phyloP scores from a whole-genome alignment of 2,113 vertebrate genomes.

The Cynocephalus volans region DNA sequence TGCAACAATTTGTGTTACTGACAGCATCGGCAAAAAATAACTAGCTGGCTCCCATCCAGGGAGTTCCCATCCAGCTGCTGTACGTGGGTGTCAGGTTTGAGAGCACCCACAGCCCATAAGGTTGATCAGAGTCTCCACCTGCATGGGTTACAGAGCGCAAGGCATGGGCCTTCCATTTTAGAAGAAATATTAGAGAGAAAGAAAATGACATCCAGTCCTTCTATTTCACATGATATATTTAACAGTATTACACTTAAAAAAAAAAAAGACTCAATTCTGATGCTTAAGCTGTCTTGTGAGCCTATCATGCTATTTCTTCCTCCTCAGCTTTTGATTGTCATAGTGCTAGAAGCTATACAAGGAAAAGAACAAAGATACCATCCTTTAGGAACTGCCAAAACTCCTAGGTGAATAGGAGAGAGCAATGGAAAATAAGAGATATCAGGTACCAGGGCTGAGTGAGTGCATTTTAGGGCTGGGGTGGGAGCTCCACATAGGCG shows the following conservation, averaged over 20 bases:
- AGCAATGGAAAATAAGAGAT: background rate
- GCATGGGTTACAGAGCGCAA: background rate
- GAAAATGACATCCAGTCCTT: background rate
- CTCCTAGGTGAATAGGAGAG: background rate
- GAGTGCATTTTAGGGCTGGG: background rate
- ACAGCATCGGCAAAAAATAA: background rate
- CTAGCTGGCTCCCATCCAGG: background rate
- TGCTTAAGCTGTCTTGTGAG: background rate
- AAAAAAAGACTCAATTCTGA: background rate
- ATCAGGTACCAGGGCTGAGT: background rate
- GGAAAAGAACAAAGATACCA: slow-evolving; percentile 17
- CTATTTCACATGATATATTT: background rate
- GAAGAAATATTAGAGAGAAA: background rate
- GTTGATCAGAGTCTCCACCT: background rate
- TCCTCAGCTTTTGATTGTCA: background rate
- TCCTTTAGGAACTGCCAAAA: background rate
- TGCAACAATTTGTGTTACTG: background rate
- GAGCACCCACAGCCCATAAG: background rate
- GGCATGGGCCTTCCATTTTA: background rate
- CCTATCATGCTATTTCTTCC: background rate
- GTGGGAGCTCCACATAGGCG: background rate
- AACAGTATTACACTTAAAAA: background rate
- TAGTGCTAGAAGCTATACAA: background rate
- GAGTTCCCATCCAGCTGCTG: background rate
- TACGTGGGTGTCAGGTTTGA: background rate